Percentiles rank a stretch among this genome's conserved stretches.
phyloP scores from a whole-genome alignment of 2,797 vertebrate species.

The Pyrocephalus nanus region DNA sequence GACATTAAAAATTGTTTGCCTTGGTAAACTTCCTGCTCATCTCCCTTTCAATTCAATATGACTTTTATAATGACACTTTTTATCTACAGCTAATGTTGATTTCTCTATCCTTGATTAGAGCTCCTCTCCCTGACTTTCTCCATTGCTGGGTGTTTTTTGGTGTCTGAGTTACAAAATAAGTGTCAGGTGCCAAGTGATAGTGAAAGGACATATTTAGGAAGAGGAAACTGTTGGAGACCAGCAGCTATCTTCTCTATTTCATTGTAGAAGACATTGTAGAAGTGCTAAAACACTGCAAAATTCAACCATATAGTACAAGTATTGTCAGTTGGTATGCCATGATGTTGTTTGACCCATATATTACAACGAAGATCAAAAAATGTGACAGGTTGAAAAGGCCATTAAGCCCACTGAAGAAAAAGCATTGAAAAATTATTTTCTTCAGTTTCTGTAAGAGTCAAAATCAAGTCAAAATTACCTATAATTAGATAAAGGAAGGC shows the following conservation, averaged over 20 bases:
- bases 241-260: neutral
- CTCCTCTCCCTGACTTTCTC: neutral
- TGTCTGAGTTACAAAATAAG: neutral
- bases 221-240: accelerated
- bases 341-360: neutral
- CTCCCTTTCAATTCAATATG: neutral
- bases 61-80: neutral
- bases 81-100: neutral
- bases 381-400: neutral
- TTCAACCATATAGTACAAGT: neutral
- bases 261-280: neutral
- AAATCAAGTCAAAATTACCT: neutral
- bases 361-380: neutral
- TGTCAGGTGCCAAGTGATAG: neutral
- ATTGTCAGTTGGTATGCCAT: neutral
- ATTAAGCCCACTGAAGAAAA: neutral
- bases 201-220: neutral
- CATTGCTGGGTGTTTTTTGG: accelerated
- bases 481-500: neutral
- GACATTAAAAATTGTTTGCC: neutral
- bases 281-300: neutral
- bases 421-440: neutral
- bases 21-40: neutral
- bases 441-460: neutral
- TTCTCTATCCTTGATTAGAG: neutral